Percentiles rank a stretch among this genome's conserved stretches.
phyloP scores from a whole-genome alignment of 2,113 vertebrate genomes.

The Cyanoderma ruficeps region DNA sequence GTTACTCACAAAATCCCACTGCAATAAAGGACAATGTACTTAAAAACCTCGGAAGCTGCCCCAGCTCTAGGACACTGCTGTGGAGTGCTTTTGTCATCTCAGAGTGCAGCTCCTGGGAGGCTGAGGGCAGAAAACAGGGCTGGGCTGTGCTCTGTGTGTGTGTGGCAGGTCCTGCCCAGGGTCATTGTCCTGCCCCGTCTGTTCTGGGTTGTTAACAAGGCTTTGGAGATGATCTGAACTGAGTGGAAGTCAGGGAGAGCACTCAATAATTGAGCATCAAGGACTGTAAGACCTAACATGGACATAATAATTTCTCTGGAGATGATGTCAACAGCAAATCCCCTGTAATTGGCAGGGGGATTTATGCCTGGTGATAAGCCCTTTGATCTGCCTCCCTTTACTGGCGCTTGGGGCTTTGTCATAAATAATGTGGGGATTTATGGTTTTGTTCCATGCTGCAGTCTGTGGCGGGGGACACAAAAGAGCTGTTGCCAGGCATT shows the following conservation, averaged over 20 bases:
- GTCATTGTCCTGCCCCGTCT: neutral
- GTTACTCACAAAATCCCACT: neutral
- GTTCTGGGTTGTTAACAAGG: neutral
- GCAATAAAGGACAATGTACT: neutral
- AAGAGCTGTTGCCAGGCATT: conserved; percentile 1
- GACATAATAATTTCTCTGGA: conserved; percentile 8
- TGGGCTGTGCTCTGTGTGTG: neutral
- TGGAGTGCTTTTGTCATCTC: neutral
- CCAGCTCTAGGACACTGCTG: neutral
- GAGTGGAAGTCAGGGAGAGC: neutral
- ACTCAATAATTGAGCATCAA: neutral
- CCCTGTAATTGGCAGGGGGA: conserved; percentile 29
- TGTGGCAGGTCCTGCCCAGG: neutral
- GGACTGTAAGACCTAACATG: neutral
- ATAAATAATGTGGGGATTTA: conserved; percentile 48
- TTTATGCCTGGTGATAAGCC: conserved; percentile 20
- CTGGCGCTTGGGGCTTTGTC: neutral
- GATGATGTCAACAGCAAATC: conserved; percentile 30
- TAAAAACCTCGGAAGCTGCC: neutral
- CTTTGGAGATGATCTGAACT: neutral
- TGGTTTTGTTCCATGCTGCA: neutral
- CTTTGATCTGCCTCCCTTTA: conserved; percentile 44
- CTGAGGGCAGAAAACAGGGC: neutral
- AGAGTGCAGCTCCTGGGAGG: neutral
- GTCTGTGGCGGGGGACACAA: neutral